Base-by-base conservation (phyloP, 2,797 vertebrate genomes). In the Trematomus bernacchii region DNA sequence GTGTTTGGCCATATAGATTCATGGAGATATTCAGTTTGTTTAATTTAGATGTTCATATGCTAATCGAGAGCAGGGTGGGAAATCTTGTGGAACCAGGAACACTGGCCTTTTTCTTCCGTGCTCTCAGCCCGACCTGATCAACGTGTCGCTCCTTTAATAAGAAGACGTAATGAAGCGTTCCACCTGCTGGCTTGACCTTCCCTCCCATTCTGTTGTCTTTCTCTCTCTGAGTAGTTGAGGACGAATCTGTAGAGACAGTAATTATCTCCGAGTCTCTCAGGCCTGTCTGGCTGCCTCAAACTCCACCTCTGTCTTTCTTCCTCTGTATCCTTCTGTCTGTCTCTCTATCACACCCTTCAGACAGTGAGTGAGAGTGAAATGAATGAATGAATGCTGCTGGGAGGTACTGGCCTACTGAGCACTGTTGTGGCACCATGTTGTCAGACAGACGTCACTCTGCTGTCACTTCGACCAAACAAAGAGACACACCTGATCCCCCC, bases 71-170 rank as follows among this genome's bases (percentile, higher is more conserved):
- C 1, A 1, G 11, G 37, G 61, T 43, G 53, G 42, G 27, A 57
- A 57, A 10, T 12, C 50, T 47, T 48, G 6, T 42, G 18, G 8
- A 74, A 43, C 42, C 55, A 0, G 6, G 19, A 64, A 62, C 8
- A 23, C 48, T 52, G 68, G 18, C 65, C 73, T 65, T 75, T 27
- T 58, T 57, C 52, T 19, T 53, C 2, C 47, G 7, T 23, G 66
- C 12, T 64, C 42, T 15, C 63, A 1, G 13, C 30, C 63, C 60
- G 27, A 74, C 76, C 76, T 70, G 59, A 82, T 79, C 67, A 80
- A 71, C 30, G 77, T 58, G 83, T 47, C 72, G 71, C 85, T 83
- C 77, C 77, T 85, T 86, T 85, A 79, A 84, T 80, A 61, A 73
- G 59, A 61, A 73, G 59, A 75, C n/a, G 64, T 77, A 83, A 81